These are phyloP conservation scores for Auanema freiburgensis DNA, from an alignment of 2,888 invertebrate species.

Conservation along the genomic window DNA sequence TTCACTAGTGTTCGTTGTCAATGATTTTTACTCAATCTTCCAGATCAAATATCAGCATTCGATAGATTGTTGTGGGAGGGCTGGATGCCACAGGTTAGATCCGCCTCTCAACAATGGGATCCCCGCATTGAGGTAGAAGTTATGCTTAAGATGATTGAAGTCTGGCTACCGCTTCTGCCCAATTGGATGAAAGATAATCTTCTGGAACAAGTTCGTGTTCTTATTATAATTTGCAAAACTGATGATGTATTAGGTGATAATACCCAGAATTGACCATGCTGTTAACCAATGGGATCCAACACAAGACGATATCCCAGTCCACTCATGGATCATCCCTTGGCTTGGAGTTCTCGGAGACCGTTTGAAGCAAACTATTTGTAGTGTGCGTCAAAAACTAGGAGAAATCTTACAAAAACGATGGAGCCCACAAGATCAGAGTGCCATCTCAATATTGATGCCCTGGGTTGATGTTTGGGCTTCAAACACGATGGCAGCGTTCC, in stretches of 20 bases:
- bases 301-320: conserved; percentile 89
- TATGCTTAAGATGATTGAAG: conserved; percentile 78
- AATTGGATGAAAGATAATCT: conserved; percentile 82
- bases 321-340: conserved; percentile 97
- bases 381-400: conserved; percentile 75
- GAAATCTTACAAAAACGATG: conserved; percentile 37
- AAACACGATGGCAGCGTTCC: conserved; percentile 79
- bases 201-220: conserved; percentile 73
- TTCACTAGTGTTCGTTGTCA: no score
- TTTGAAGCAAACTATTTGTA: conserved; percentile 77
- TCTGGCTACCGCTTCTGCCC: conserved; percentile 81
- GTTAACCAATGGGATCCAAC: conserved; percentile 80
- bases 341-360: conserved; percentile 77
- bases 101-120: conserved; percentile 69
- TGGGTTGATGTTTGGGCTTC: conserved; percentile 82
- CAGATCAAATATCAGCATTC: conserved; percentile 72
- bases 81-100: conserved; percentile 79
- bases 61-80: conserved; percentile 85
- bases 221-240: background rate
- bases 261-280: conserved; percentile 49
- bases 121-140: conserved; percentile 67
- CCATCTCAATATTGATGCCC: conserved; percentile 84
- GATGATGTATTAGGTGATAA: conserved; percentile 32
- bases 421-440: conserved; percentile 88
- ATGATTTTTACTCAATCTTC: conserved; percentile 7